Percentiles rank a stretch among this genome's conserved stretches.
Evolutionary conservation across 1,140 invertebrate species (phyloP).

Genomic region (Orius insidiosus): DNA sequence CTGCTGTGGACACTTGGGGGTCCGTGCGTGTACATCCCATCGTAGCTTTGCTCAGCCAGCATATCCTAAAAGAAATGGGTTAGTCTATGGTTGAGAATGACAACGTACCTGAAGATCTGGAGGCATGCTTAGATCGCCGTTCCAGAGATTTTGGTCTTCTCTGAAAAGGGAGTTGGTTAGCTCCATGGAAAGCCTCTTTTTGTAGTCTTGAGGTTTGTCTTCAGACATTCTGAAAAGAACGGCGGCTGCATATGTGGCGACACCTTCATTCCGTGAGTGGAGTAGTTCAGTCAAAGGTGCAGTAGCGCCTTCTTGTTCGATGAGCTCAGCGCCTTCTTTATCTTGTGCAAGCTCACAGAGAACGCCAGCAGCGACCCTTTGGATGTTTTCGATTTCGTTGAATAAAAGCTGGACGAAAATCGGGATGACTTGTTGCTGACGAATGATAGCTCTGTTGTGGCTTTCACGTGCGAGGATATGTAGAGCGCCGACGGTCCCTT

Average conservation of each 20-base stretch:
- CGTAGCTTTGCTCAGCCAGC: slow-evolving; percentile 82
- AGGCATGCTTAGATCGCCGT: slow-evolving; percentile 60
- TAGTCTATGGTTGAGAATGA: too few relatives aligned
- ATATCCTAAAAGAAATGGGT: slow-evolving; percentile 78
- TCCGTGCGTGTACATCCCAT: slow-evolving; percentile 76
- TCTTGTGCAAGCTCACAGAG: slow-evolving; percentile 90
- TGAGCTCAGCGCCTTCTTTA: slow-evolving; percentile 92
- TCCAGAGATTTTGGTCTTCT: slow-evolving; percentile 73
- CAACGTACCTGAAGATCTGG: slow-evolving; percentile 80
- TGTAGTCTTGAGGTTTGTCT: slow-evolving; percentile 95
- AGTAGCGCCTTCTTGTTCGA: slow-evolving; percentile 91
- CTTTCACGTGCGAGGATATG: slow-evolving; percentile 90
- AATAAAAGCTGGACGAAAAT: slow-evolving; percentile 76
- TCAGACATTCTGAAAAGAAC: slow-evolving; percentile 96
- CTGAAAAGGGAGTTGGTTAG: slow-evolving; percentile 82
- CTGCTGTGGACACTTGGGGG: slow-evolving; percentile 66
- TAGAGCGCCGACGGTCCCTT: slow-evolving; percentile 89
- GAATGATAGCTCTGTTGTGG: slow-evolving; percentile 80
- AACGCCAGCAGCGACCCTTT: slow-evolving; percentile 87
- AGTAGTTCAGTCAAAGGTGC: slow-evolving; percentile 87
- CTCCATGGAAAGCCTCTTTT: slow-evolving; percentile 90
- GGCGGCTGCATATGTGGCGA: slow-evolving; percentile 90
- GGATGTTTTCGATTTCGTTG: slow-evolving; percentile 95
- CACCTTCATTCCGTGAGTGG: slow-evolving; percentile 82
- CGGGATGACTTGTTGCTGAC: slow-evolving; percentile 80